Base-by-base conservation (phyloP, 35 echinoderm and acorn worm species). In the Heliocidaris tuberculata region DNA sequence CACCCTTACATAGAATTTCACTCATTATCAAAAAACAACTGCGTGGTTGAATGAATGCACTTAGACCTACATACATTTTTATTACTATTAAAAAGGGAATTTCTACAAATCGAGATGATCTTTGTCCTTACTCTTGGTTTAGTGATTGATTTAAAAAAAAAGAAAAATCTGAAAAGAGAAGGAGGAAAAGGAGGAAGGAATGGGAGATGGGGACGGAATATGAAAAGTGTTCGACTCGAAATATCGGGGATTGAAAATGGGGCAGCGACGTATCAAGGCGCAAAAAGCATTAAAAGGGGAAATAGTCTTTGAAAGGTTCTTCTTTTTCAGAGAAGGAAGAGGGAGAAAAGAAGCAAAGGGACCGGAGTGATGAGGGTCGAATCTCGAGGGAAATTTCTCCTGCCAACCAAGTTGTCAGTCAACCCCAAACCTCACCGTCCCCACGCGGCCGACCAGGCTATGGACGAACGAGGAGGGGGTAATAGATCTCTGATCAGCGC, bases 361-460 rank as follows among this genome's bases (percentile, higher is more conserved):
- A 89, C 47, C 7, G 9, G 87, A 89, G 32, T 19, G 87, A 89
- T 89, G 87, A 48, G 87, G 87, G 31, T 32, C 87, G 32, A 47
- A 48, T 89, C 87, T 89, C 87, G 9, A 6, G 87, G 87, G 87
- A 89, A 89, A 89, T 89, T 47, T 89, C 32, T 32, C 19, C 87
- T 32, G 87, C 31, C 31, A 89, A 47, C 4, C 4, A 27, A 19
- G 87, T 89, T 89, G 87, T 89, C 87, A 89, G 31, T 89, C 87
- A 89, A 32, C 47, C 87, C 32, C 16, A 5, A 89, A 89, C 16
- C 87, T 27, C 9, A 15, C 47, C 32, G 24, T 48, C 47, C 87
- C 65, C 65, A 78, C 27, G 65, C 65, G 65, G 27, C 65, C 5
- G 19, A 19, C 12, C 12, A 60, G 59, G 59, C 12, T 19, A 2